Percentiles rank a stretch among this genome's conserved stretches.
Conservation (phyloP, 1,140 invertebrate genomes). For the Dendrolimus punctatus region DNA sequence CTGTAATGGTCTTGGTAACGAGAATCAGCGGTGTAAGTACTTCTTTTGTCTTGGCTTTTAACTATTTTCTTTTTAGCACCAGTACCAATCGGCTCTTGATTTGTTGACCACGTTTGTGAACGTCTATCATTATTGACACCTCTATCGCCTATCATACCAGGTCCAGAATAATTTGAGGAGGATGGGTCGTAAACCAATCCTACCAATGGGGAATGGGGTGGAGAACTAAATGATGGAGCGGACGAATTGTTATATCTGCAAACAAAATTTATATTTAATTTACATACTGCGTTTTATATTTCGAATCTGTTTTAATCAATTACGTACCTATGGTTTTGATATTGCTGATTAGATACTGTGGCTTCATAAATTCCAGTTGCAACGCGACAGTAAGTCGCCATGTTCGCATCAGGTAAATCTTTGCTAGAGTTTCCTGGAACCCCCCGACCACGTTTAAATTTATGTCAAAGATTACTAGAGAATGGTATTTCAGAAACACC, state of each 20-base stretch:
- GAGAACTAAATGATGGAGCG: slow-evolving; percentile 55
- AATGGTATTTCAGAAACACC: too few species aligned
- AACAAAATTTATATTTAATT: slow-evolving; percentile 9
- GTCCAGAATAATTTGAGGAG: slow-evolving; percentile 41
- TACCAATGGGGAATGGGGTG: slow-evolving; percentile 56
- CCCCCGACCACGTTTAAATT: background rate
- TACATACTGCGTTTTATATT: background rate
- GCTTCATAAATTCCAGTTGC: slow-evolving; percentile 44
- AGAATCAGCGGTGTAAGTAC: slow-evolving; percentile 38
- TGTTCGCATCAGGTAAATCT: slow-evolving; percentile 41
- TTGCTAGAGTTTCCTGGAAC: slow-evolving; percentile 39
- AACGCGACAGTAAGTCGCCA: slow-evolving; percentile 43
- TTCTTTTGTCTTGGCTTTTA: slow-evolving; percentile 56
- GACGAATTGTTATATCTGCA: slow-evolving; percentile 53
- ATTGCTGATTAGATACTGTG: slow-evolving; percentile 38
- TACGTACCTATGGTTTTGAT: slow-evolving; percentile 44
- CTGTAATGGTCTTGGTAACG: slow-evolving; percentile 52
- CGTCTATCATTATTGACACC: slow-evolving; percentile 38
- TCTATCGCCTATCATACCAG: slow-evolving; percentile 40
- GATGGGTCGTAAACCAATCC: slow-evolving; percentile 55
- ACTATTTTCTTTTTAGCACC: slow-evolving; percentile 64
- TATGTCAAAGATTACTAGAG: background rate
- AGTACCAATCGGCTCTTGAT: slow-evolving; percentile 60
- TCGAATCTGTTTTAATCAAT: background rate
- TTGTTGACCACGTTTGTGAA: slow-evolving; percentile 51